Base-by-base conservation (phyloP, 2,888 invertebrate genomes). In the Prosapia bicincta region DNA sequence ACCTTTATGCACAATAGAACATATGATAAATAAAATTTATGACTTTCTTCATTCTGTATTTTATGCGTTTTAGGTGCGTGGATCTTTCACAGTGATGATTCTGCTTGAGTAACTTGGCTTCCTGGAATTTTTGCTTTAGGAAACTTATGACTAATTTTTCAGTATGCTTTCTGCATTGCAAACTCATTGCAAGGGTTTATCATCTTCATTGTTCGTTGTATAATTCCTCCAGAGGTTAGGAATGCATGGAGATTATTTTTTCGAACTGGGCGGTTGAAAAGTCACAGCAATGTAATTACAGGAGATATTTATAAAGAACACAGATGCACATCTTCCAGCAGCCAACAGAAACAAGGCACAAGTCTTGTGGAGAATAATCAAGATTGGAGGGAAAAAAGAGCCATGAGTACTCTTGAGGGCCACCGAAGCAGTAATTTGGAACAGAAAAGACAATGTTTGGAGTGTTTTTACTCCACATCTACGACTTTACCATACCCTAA, bases 141-240 rank as follows among this genome's bases (percentile, higher is more conserved):
- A 15, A 66, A 70, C 13, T 30, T 76, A 3, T 20, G 76, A 67
- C 24, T 76, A 28, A 23, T 71, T 24, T 76, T 74, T 54, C 76
- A 71, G 23, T 76, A 76, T 67, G 25, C 67, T 23, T 76, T 76
- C 70, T 69, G 76, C 54, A 66, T 76, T 6, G 67, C 68, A 25
- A 76, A 76, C 71, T 74, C 76, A 5, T 68, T 76, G 15, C 76
- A 76, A 70, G 76, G 76, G 10, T 71, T 76, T 30, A 76, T 76
- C 26, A 76, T 76, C n/a, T 76, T 73, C 43, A 28, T 73, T 0
- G 71, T 76, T 20, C 74, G 76, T 23, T 76, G 76, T 54, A 67
- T 74, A n/a, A 73, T 70, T 13, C 74, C 74, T 68, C 65, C 76
- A 7, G 76, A 76, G 30, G 76, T 71, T 2, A 24, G 76, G 30